Base-by-base conservation (phyloP, 2,797 vertebrate genomes). In the Leptodactylus fallax region DNA sequence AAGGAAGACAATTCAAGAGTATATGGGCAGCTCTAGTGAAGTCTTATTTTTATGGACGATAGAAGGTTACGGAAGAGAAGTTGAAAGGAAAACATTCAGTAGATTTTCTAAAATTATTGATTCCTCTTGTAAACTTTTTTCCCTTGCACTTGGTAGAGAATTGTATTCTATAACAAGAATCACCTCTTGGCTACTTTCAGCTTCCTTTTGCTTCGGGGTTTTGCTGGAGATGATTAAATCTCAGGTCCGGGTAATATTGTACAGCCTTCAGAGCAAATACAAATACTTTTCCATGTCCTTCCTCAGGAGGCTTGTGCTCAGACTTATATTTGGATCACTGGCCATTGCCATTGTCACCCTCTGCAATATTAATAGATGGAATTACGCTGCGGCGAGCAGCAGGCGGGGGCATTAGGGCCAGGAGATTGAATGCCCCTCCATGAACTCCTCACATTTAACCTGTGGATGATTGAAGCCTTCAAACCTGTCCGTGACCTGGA, bases 151-250 rank as follows among this genome's bases (percentile, higher is more conserved):
- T 82, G 21, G 53, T 60, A 53, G 56, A 56, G 60, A 83, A 78
- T 67, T 79, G 13, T 65, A 23, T 78, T 87, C 76, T 81, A 47
- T 71, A 85, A 53, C 8, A 27, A 69, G 49, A 88, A 65, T 71
- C 80, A 77, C 82, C 67, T 81, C 21, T 53, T 55, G 23, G 10
- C 4, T 61, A n/a, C 55, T 45, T 45, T 6, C 47, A 81, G 81
- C 81, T 65, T 11, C 6, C 11, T 51, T 21, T 71, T 87, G 21
- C 67, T 63, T 87, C 27, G 13, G 14, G 1, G 36, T 9, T 81
- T 88, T 92, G 76, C 85, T 91, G 86, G 87, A 83, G 7, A 79
- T 71, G 90, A 65, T 87, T 87, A 85, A 93, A 91, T 74, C 17
- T 78, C 76, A 90, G 36, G 12, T 21, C 47, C 0, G 0, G 56